Conservation (phyloP, 2,888 invertebrate species). For the Pseudococcus longispinus region DNA sequence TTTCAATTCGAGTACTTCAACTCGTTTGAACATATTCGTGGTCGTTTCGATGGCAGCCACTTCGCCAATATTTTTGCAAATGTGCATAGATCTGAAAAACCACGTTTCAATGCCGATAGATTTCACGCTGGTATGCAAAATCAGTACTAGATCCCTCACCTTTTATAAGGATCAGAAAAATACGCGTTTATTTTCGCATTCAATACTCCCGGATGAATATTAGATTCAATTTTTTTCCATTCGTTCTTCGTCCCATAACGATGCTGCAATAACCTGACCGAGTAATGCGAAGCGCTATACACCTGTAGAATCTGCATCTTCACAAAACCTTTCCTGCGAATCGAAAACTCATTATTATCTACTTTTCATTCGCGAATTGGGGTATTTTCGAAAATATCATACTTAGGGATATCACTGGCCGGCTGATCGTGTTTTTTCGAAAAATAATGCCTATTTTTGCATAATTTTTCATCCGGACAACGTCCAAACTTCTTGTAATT, state of each 20-base stretch:
- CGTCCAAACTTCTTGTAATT: constrained; percentile 46
- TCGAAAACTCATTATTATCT: not conserved
- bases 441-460: constrained; percentile 2
- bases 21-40: not conserved
- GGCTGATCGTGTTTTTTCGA: not conserved
- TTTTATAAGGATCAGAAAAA: not conserved
- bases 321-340: constrained; percentile 1
- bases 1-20: not conserved
- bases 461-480: not conserved
- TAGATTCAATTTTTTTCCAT: not conserved
- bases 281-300: constrained; percentile 32
- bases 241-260: not conserved
- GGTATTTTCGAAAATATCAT: not conserved
- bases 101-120: not conserved
- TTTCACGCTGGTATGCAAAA: not conserved
- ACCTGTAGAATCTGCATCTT: constrained; percentile 1
- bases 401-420: not conserved
- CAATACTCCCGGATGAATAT: not conserved
- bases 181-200: not conserved
- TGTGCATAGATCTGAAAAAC: not conserved
- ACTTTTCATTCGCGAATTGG: not conserved
- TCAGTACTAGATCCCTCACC: not conserved
- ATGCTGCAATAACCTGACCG: constrained; percentile 33
- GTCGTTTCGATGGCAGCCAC: not conserved
- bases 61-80: not conserved